Evolutionary conservation across 2,888 invertebrate genomes (phyloP), one percentile per base, ranked within the genome.

Genomic region (Hybos culiciformis): DNA sequence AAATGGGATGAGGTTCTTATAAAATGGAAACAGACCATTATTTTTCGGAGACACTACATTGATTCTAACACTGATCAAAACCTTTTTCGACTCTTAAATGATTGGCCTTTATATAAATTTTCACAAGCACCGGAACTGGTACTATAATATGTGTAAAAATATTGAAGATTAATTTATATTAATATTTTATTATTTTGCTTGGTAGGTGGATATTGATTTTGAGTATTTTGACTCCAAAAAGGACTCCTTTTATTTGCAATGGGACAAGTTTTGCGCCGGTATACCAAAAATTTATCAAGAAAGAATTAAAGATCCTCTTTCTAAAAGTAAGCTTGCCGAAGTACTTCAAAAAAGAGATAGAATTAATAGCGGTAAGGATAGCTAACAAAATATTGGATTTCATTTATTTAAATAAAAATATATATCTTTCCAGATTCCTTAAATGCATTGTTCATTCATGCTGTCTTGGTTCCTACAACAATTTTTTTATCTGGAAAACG

Each of bases 51-150:
- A 29, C 26, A 18, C 15, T 15, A n/a, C 3, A 26, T 26, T 26
- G 26, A 26, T 26, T 4, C 26, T 12, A 20, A 21, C n/a, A 17
- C 23, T 14, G 18, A 39, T 26, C 18, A 14, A 17, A 17, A 17
- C 18, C 17, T 39, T 9, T 26, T 24, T 5, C 17, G 29, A 29
- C 9, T 39, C 17, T 39, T 39, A 12, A 15, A 39, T 11, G 24
- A 26, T 26, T 39, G 38, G 38, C 38, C 38, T 20, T 32, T 40
- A 5, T 40, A 23, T 17, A 40, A 40, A 23, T 32, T 20, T 32
- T 32, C 40, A 14, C 40, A 23, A 15, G 40, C 40, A n/a, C 40
- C 32, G 14, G 40, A 40, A 33, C 17, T 40, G 23, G 40, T 40
- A 23, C 32, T n/a, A 14, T 38, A 14, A 15, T 9, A 12, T 3